Base-by-base conservation (phyloP, 2,113 vertebrate species). In the Nothoprocta perdicaria region DNA sequence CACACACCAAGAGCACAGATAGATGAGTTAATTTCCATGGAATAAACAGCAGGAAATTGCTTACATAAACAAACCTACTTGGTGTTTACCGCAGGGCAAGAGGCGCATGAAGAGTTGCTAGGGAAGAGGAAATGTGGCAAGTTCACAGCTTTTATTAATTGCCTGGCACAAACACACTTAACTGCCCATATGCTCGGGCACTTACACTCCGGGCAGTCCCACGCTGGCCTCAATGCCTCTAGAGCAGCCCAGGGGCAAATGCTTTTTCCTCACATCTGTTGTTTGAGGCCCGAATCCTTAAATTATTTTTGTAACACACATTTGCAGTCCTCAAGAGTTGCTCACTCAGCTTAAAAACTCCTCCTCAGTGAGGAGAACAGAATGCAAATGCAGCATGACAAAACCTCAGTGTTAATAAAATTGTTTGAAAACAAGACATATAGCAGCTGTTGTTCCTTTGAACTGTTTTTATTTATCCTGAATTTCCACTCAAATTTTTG, bases 161-260 rank as follows among this genome's bases (percentile, higher is more conserved):
- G 83, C 18, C 45, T 63, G 29, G 76, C 76, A 91, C 61, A 88
- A 92, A 53, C 31, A 60, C 45, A 9, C 13, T 71, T 1, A 0
- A 24, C 75, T 83, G 68, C 68, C 14, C 41, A 40, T 53, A 46
- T 0, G 0, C 62, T 57, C 77, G 2, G 0, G 91, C 79, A 83
- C 14, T 58, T 33, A 23, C 6, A 0, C 14, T 15, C 53, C 26
- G 4, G 27, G 48, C 71, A 52, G 60, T 24, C 23, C 35, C 7
- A 52, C 26, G 16, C 7, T 12, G 6, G 1, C 17, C 45, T 52
- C 26, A 27, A 84, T n/a, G 24, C 15, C 38, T 29, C 31, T 41
- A 46, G 0, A 0, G 63, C 23, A 26, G 62, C n/a, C 0, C 0
- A 35, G 9, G 53, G 63, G 31, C 7, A 11, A 4, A 12, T 31